Base-by-base conservation (phyloP, 2,888 invertebrate species). In the Pristionchus entomophagus region DNA sequence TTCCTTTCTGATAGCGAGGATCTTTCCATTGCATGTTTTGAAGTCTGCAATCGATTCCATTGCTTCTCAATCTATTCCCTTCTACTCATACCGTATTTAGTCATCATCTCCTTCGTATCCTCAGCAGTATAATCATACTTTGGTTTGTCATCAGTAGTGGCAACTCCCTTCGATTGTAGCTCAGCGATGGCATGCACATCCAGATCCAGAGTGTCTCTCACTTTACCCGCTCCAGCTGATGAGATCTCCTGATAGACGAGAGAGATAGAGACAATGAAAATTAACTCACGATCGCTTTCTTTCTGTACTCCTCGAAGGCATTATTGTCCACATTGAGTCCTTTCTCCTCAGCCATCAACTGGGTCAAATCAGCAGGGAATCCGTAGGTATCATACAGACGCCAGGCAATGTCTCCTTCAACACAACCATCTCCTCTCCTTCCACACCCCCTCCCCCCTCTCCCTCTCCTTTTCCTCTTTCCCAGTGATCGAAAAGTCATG, bases 351-450 rank as follows among this genome's bases (percentile, higher is more conserved):
- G 96, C 96, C 98, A 99, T 99, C 51, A 99, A 95, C 92, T 96
- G 96, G 0, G 99, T 99, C 88, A 99, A 95, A 95, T 99, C 99
- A 85, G 99, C 96, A 0, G 99, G 99, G 94, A 99, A 99, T 29
- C 99, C 99, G 94, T 99, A 99, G 0, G 99, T 99, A 93, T 99
- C 99, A 94, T 99, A 99, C 86, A 99, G 95, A 86, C 98, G 95
- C 99, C 99, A 99, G 0, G 99, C 98, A 81, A 99, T 96, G 94
- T 99, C 97, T 85, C 99, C 95, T 94, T 2, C 35, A 65, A 65
- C 35, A 32, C 17, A 17, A 14, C 56, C 56, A 5, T 56, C 56
- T 22, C n/a, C 56, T 56, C 56, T 65, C 10, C 5, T 6, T 29
- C 8, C 6, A 65, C 26, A 59, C 69, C 45, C 41, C 45, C 12